These are phyloP conservation scores for Drosophila koepferae DNA, from an alignment of 2,888 invertebrate genomes.

Conservation along the genomic window DNA sequence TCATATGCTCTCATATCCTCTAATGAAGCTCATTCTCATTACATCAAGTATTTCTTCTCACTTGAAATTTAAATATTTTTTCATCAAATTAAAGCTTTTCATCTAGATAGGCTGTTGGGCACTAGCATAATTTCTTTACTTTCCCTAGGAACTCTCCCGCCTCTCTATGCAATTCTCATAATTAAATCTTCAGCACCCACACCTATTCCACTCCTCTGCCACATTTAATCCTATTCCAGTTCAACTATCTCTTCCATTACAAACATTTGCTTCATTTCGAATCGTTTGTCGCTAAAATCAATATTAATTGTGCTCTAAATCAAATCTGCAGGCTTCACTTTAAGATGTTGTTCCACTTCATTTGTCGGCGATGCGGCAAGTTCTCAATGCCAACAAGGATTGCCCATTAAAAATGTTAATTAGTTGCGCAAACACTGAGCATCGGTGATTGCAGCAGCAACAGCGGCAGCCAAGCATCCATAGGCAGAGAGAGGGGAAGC, in stretches of 20 bases:
- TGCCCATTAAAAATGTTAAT: slow-evolving; percentile 78
- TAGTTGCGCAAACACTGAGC: slow-evolving; percentile 79
- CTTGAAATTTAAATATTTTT: no score
- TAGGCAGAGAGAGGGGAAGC: background rate
- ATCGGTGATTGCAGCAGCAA: slow-evolving; percentile 64
- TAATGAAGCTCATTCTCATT: background rate
- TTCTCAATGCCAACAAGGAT: slow-evolving; percentile 65
- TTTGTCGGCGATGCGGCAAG: slow-evolving; percentile 43
- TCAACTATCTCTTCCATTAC: no score
- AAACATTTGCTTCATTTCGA: background rate
- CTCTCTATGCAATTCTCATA: no score
- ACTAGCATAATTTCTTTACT: no score
- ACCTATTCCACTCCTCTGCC: background rate
- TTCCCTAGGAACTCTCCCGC: no score
- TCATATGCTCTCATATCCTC: no score
- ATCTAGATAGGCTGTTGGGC: no score
- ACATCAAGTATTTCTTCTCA: no score
- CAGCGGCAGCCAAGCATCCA: background rate
- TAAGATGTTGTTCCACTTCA: slow-evolving; percentile 58
- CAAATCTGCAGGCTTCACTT: slow-evolving; percentile 49
- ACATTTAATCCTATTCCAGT: background rate
- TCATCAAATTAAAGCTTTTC: no score
- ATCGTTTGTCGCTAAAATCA: slow-evolving; percentile 14
- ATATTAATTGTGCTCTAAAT: slow-evolving; percentile 68
- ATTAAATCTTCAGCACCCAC: no score